Evolutionary conservation across 2,888 invertebrate species (phyloP).

Genomic region (Tinea semifulvella): DNA sequence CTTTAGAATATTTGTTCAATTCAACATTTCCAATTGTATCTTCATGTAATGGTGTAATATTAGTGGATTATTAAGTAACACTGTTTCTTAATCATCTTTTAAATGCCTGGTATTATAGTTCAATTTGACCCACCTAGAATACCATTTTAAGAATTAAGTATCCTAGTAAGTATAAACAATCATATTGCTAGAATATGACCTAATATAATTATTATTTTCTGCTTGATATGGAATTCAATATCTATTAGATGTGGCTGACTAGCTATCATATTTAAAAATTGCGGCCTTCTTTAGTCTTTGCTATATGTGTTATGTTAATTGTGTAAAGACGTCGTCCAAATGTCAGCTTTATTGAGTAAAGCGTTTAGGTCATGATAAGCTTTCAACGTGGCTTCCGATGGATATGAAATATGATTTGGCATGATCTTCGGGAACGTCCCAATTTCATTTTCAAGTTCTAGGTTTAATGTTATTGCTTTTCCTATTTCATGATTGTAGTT

Average conservation of each 20-base stretch:
- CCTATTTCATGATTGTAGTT: conserved; percentile 19
- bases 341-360: neutral
- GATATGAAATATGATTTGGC: conserved; percentile 1
- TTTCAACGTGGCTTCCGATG: conserved; percentile 26
- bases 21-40: neutral
- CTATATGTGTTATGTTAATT: neutral
- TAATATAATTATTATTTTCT: neutral
- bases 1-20: neutral
- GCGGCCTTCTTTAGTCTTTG: neutral
- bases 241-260: neutral
- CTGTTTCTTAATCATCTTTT: conserved; percentile 1
- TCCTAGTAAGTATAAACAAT: conserved; percentile 3
- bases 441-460: conserved; percentile 24
- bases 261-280: neutral
- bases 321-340: neutral
- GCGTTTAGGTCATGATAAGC: neutral
- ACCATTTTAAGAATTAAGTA: conserved; percentile 29
- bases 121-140: conserved; percentile 52
- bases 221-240: neutral
- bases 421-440: neutral
- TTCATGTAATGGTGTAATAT: neutral
- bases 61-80: neutral
- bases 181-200: neutral
- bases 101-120: neutral
- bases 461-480: conserved; percentile 25